Base-by-base conservation (phyloP, 2,888 invertebrate genomes). In the Agapostemon virescens region DNA sequence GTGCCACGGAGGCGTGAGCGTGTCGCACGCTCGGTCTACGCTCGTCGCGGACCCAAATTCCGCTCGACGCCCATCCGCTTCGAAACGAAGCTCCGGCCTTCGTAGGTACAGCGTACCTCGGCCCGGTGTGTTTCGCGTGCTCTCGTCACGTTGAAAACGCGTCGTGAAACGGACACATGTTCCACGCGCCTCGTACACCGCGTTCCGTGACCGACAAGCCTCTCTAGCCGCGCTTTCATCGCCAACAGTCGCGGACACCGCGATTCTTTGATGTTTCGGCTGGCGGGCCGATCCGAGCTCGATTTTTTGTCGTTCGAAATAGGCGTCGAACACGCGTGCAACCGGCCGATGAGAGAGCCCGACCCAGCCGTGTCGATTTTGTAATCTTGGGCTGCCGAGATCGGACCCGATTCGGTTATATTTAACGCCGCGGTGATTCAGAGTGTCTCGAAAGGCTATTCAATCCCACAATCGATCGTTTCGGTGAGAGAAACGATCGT, bases 11-110 rank as follows among this genome's bases (percentile, higher is more conserved):
- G 85, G 80, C 85, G 81, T 85, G 85, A 88, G 82, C 87, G 83
- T 85, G 85, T 88, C 82, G 85, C 85, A 87, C 86, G 89, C 86
- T 87, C 88, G 83, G 88, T 87, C 84, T 82, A 83, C 84, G 81
- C 74, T 77, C 72, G 74, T 55, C 33, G 30, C 63, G 17, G 40
- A 58, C 69, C 69, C 69, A 38, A 68, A 66, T 36, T 30, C 38
- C 66, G 33, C 30, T 2, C 55, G 66, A 49, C 58, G 71, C 70
- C 49, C 26, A 58, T 20, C 55, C 69, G 58, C 61, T 66, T 40
- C 42, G 36, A n/a, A 49, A 49, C 49, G n/a, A 20, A 45, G n/a
- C n/a, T 1, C 9, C 9, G n/a, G 49, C 49, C n/a, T n/a, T n/a
- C 0, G 49, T 49, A 11, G 49, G n/a, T 49, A 49, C 4, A 49